Evolutionary conservation across 1,140 invertebrate species (phyloP).

Genomic region (Drosophila paulistorum): DNA sequence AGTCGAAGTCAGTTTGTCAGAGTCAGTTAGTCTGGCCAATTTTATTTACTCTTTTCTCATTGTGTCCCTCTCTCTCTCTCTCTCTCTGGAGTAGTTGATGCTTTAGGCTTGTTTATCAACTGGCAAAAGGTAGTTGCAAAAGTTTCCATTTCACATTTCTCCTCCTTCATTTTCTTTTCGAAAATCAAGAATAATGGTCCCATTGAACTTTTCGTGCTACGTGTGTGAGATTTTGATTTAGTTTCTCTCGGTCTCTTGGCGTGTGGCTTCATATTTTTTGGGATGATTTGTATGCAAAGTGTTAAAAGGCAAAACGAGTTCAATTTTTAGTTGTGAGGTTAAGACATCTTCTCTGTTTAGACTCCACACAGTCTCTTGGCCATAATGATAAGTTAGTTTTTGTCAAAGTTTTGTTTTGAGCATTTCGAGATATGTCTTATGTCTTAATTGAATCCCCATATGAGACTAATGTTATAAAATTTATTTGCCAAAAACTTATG

Average conservation of each 20-base stretch:
- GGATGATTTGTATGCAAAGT: conserved; percentile 80
- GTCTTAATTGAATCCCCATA: background rate
- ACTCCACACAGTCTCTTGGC: conserved; percentile 59
- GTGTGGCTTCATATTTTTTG: conserved; percentile 29
- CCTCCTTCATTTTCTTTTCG: background rate
- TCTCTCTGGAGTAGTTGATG: conserved; percentile 31
- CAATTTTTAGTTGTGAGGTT: conserved; percentile 63
- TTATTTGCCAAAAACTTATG: background rate
- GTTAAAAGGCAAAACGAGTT: conserved; percentile 53
- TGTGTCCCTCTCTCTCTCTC: background rate
- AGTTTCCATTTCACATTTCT: conserved; percentile 11
- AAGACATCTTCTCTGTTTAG: conserved; percentile 48
- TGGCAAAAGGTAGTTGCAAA: conserved; percentile 55
- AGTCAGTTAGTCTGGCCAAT: conserved; percentile 42
- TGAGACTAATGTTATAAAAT: background rate
- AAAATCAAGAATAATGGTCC: conserved; percentile 79
- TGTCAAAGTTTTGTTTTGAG: background rate
- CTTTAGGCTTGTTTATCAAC: conserved; percentile 58
- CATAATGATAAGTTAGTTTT: conserved; percentile 67
- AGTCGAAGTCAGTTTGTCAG: conserved; percentile 29
- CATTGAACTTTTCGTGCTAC: conserved; percentile 62
- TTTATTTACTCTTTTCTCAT: conserved; percentile 65
- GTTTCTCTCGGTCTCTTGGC: conserved; percentile 33
- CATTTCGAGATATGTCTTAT: too few relatives aligned
- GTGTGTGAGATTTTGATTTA: conserved; percentile 38